These are phyloP conservation scores for Smutsia temminckii DNA, from an alignment of 2,797 vertebrate species.

Conservation along the genomic window DNA sequence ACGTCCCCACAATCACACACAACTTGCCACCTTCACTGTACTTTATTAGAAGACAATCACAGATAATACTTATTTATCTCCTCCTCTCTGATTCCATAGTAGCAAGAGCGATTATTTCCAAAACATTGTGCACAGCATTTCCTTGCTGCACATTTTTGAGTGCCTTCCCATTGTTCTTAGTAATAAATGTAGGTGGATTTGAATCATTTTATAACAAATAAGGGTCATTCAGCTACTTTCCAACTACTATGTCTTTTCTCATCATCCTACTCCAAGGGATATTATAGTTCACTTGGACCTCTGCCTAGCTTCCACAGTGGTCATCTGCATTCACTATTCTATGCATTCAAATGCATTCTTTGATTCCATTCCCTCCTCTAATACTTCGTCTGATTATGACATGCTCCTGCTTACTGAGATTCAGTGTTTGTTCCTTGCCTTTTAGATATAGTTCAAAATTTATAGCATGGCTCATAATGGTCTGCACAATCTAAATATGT, in stretches of 20 bases:
- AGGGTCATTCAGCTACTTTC: not conserved
- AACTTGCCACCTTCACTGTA: not conserved
- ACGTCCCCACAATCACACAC: not conserved
- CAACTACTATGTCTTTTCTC: not conserved
- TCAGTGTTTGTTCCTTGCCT: not conserved
- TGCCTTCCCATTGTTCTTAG: not conserved
- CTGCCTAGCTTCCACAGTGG: not conserved
- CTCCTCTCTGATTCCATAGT: not conserved
- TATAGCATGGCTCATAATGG: no score
- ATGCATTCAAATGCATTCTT: not conserved
- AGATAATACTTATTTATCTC: not conserved
- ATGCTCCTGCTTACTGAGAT: not conserved
- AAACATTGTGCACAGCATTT: not conserved
- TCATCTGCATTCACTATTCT: not conserved
- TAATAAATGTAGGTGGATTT: not conserved
- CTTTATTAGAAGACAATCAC: not conserved
- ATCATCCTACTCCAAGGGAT: not conserved
- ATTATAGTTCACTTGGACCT: not conserved
- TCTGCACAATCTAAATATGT: not conserved
- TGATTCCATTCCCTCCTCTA: not conserved
- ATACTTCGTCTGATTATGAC: not conserved
- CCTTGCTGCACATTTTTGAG: not conserved
- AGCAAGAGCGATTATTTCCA: not conserved
- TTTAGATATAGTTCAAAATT: not conserved
- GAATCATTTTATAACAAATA: not conserved